phyloP scores from a whole-genome alignment of 2,113 vertebrate species.

The Suricata suricatta region DNA sequence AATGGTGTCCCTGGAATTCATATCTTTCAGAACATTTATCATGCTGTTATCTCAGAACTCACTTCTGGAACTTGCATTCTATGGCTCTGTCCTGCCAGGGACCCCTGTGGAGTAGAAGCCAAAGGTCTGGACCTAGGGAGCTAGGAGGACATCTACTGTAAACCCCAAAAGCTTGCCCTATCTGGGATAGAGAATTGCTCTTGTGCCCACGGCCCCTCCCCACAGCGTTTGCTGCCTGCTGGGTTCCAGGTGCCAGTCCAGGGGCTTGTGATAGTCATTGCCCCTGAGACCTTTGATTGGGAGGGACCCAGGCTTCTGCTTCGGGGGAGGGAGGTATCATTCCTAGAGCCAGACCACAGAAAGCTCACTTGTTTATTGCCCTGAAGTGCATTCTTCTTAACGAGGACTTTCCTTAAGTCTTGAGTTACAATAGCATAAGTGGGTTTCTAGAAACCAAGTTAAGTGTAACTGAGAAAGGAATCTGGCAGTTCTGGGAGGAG shows the following conservation, averaged over 20 bases:
- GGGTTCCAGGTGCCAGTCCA: neutral
- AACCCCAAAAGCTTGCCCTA: neutral
- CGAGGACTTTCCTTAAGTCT: neutral
- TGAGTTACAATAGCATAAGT: neutral
- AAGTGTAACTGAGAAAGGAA: neutral
- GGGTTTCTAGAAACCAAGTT: slow-evolving; percentile 31
- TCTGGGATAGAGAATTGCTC: neutral
- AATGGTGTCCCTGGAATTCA: neutral
- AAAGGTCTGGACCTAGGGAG: neutral
- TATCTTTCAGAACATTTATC: neutral
- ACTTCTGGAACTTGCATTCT: neutral
- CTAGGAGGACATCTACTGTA: neutral
- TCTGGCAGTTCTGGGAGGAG: neutral
- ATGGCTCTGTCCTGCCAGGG: neutral
- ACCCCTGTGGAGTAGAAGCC: neutral
- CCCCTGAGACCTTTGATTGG: neutral
- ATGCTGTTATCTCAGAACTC: neutral
- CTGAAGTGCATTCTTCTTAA: slow-evolving; percentile 14
- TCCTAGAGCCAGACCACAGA: neutral
- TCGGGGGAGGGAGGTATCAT: neutral
- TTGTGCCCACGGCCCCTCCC: neutral
- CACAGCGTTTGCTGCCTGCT: neutral
- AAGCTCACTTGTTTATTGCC: neutral
- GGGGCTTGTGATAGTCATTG: neutral
- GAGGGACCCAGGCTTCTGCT: neutral